These are phyloP conservation scores for Polydrusus cervinus DNA, from an alignment of 2,888 invertebrate species.

Conservation along the genomic window DNA sequence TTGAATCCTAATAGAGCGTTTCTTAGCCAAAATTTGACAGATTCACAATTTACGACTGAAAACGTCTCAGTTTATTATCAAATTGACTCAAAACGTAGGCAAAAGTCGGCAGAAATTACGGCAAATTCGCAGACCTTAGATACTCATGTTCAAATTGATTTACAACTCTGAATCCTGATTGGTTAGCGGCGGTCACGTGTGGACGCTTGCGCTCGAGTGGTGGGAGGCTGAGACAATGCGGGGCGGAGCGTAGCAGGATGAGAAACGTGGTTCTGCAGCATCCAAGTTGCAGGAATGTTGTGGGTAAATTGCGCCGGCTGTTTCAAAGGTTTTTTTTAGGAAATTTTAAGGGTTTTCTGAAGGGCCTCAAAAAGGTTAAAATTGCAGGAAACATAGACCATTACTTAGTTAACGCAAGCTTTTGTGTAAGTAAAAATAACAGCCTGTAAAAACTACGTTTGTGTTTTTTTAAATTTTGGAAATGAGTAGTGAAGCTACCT, in stretches of 20 bases:
- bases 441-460: too few species aligned
- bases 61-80: constrained; percentile 36
- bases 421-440: too few species aligned
- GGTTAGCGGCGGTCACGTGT: constrained; percentile 64
- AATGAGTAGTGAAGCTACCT: too few species aligned
- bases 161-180: constrained; percentile 62
- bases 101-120: constrained; percentile 43
- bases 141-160: constrained; percentile 64
- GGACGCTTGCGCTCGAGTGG: constrained; percentile 66
- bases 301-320: constrained; percentile 34
- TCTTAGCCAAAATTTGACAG: constrained; percentile 24
- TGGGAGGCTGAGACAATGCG: constrained; percentile 69
- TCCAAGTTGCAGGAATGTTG: constrained; percentile 40
- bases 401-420: too few species aligned
- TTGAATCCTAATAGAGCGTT: constrained; percentile 16
- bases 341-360: not conserved
- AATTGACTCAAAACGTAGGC: constrained; percentile 49
- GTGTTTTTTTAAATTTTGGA: too few species aligned
- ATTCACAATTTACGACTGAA: constrained; percentile 36
- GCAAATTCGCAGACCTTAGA: constrained; percentile 45
- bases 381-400: too few species aligned
- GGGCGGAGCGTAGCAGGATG: constrained; percentile 62
- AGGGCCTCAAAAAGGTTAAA: too few species aligned
- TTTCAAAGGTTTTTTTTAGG: too few species aligned
- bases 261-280: constrained; percentile 43